phyloP scores from a whole-genome alignment of 2,888 invertebrate genomes.

The Dasysyrphus tricinctus region DNA sequence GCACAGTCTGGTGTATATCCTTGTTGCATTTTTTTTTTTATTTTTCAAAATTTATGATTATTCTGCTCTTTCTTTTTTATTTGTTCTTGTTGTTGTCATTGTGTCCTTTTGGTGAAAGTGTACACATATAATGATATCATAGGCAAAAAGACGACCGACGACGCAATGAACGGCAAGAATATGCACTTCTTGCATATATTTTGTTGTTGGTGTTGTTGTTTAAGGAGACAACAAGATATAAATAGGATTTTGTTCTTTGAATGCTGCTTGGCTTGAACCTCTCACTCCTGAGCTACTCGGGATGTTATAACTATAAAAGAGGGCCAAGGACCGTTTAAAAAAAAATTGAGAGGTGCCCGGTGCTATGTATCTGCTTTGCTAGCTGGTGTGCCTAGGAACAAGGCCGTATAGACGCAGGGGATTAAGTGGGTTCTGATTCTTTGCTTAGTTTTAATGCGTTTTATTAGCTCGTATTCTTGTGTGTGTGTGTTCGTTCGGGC shows the following conservation, averaged over 20 bases:
- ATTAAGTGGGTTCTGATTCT: background rate
- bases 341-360: conserved; percentile 38
- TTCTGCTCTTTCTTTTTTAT: conserved; percentile 48
- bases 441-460: background rate
- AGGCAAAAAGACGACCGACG: conserved; percentile 30
- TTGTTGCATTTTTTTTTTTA: conserved; percentile 59
- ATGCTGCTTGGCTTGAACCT: conserved; percentile 52
- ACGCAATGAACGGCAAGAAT: conserved; percentile 24
- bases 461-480: background rate
- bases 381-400: background rate
- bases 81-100: conserved; percentile 30
- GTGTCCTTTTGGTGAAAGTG: conserved; percentile 28
- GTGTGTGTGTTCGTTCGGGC: too few species aligned
- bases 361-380: background rate
- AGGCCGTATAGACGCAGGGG: background rate
- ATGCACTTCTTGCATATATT: conserved; percentile 46
- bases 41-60: conserved; percentile 66
- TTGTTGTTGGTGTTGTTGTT: conserved; percentile 33
- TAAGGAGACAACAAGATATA: conserved; percentile 57
- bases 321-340: conserved; percentile 55
- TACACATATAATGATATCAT: conserved; percentile 64
- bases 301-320: background rate
- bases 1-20: conserved; percentile 52
- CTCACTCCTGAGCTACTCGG: conserved; percentile 24
- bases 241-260: conserved; percentile 62